Percentiles rank a stretch among this genome's conserved stretches.
These are phyloP conservation scores for Conopomorpha cramerella DNA, from an alignment of 1,140 invertebrate species.

Conservation along the genomic window DNA sequence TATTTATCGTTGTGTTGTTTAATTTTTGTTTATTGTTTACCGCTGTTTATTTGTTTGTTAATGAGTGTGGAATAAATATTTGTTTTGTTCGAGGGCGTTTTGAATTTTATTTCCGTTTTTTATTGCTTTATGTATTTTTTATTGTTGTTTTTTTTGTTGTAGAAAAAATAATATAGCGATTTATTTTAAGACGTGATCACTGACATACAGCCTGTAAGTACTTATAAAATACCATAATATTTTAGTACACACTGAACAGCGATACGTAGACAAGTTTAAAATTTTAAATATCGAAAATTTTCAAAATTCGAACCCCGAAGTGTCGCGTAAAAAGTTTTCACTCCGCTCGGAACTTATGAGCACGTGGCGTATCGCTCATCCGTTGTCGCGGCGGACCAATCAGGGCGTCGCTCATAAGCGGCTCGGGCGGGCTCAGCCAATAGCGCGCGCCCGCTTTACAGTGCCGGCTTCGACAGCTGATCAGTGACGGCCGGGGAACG, in stretches of 20 bases:
- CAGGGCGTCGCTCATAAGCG: conserved; percentile 46
- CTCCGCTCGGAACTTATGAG: conserved; percentile 43
- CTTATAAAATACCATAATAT: too few species aligned
- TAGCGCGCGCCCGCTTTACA: conserved; percentile 30
- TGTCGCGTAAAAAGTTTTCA: conserved; percentile 28
- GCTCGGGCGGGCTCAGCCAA: conserved; percentile 40
- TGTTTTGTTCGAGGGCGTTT: too few species aligned
- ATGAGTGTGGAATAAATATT: too few species aligned
- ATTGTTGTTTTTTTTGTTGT: conserved; percentile 11
- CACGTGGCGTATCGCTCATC: conserved; percentile 47
- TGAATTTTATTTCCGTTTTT: too few species aligned
- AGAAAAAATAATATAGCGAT: too few species aligned
- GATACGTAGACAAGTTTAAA: conserved; percentile 1
- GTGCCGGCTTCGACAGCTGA: conserved; percentile 39
- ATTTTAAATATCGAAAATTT: conserved; percentile 1
- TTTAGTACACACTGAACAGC: too few species aligned
- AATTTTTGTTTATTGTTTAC: conserved; percentile 21
- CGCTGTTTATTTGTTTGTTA: conserved; percentile 16
- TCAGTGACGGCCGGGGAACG: conserved; percentile 22
- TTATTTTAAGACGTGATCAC: too few species aligned
- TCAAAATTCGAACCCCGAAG: background rate
- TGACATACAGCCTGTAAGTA: too few species aligned
- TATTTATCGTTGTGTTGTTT: too few species aligned
- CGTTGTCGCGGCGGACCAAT: conserved; percentile 33
- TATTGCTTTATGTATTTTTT: conserved; percentile 21